phyloP scores from a whole-genome alignment of 2,113 vertebrate species.

The Pao palembangensis region DNA sequence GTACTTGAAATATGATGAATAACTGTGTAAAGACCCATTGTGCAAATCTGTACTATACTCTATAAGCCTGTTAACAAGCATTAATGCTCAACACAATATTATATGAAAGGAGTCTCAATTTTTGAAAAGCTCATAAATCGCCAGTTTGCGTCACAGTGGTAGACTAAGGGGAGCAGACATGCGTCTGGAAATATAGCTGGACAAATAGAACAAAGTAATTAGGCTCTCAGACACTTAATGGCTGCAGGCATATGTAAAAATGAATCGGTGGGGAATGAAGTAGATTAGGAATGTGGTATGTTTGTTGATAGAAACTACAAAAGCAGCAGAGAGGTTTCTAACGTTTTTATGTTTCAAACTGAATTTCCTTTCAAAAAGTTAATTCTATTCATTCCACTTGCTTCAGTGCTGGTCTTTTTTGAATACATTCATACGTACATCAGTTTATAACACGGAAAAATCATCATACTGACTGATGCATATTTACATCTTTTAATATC shows the following conservation, averaged over 20 bases:
- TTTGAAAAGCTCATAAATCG: neutral
- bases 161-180: neutral
- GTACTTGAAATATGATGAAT: no score
- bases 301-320: constrained; percentile 4
- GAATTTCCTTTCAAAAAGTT: neutral
- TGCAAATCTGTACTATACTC: neutral
- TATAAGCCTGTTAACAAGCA: neutral
- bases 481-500: no score
- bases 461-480: no score
- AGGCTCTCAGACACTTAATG: constrained; percentile 16
- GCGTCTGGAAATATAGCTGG: constrained; percentile 15
- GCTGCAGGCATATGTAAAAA: constrained; percentile 17
- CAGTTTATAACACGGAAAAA: no score
- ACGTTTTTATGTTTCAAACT: neutral
- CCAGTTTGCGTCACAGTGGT: constrained; percentile 14
- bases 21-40: neutral
- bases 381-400: neutral
- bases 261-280: constrained; percentile 12
- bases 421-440: no score
- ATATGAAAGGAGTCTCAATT: neutral
- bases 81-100: neutral
- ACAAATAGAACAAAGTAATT: constrained; percentile 31
- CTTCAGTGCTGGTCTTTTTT: no score
- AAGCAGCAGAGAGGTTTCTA: neutral
- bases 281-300: constrained; percentile 14